Percentiles rank a stretch among this genome's conserved stretches.
Conservation (phyloP, 2,888 invertebrate genomes). For the Chymomyza procnemis region DNA sequence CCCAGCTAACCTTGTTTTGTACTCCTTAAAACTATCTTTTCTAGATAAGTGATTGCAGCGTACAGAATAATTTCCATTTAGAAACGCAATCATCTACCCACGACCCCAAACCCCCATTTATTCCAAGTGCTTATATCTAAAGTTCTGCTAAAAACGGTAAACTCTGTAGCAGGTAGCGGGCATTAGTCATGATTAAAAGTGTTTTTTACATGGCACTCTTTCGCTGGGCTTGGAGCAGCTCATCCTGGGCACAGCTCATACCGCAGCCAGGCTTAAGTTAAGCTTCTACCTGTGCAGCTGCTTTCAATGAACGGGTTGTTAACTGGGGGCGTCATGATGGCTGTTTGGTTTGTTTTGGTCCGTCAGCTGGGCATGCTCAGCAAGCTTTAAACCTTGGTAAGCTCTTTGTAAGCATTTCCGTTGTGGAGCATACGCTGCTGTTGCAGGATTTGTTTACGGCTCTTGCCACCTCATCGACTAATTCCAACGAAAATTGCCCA, state of each 20-base stretch:
- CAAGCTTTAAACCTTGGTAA: constrained; percentile 58
- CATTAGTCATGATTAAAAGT: neutral
- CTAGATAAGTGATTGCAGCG: neutral
- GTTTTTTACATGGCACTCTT: constrained; percentile 8
- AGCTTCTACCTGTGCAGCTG: constrained; percentile 12
- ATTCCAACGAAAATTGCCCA: constrained; percentile 1
- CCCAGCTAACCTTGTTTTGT: neutral
- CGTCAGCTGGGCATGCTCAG: neutral
- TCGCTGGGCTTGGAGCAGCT: constrained; percentile 1
- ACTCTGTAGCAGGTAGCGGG: neutral
- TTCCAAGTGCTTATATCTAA: neutral
- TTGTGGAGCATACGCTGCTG: neutral
- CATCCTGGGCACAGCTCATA: neutral
- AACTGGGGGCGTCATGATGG: neutral
- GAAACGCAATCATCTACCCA: constrained; percentile 29
- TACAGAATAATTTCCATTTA: constrained; percentile 38
- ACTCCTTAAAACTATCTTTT: neutral
- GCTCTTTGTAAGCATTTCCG: constrained; percentile 47
- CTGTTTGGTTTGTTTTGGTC: neutral
- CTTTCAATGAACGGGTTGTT: neutral
- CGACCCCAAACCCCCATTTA: neutral
- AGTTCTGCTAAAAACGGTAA: neutral
- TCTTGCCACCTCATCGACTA: constrained; percentile 1
- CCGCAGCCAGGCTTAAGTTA: constrained; percentile 27
- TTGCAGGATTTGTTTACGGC: neutral